A percentile compares a stretch with the other conserved stretches of the same genome.
phyloP scores from a whole-genome alignment of 2,888 invertebrate species.

The Drosophila koepferae region DNA sequence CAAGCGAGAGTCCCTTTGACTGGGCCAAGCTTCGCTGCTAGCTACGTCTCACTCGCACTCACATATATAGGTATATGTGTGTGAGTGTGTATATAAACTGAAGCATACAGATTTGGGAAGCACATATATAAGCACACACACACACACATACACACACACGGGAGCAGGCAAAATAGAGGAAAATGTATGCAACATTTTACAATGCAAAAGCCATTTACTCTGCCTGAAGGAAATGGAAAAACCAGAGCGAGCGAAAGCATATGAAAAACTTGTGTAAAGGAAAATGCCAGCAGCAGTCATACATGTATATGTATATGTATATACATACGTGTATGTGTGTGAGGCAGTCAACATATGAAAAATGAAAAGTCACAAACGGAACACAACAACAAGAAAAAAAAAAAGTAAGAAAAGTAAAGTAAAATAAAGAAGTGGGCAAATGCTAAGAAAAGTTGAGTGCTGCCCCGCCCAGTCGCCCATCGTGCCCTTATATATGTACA shows the following conservation, averaged over 20 bases:
- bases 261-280: conserved; percentile 17
- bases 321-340: conserved; percentile 24
- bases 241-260: conserved; percentile 20
- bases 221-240: conserved; percentile 17
- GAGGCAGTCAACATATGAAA: conserved; percentile 76
- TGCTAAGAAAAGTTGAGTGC: conserved; percentile 39
- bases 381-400: conserved; percentile 2
- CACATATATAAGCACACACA: conserved; percentile 37
- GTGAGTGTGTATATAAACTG: conserved; percentile 20
- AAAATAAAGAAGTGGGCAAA: conserved; percentile 10
- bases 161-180: conserved; percentile 72
- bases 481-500: conserved; percentile 29
- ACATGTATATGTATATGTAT: conserved; percentile 2
- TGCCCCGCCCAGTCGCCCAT: conserved; percentile 29
- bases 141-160: conserved; percentile 16
- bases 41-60: conserved; percentile 46
- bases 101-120: conserved; percentile 56
- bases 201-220: conserved; percentile 81
- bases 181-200: conserved; percentile 82
- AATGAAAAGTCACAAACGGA: conserved; percentile 77
- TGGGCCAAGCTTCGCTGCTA: conserved; percentile 21
- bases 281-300: conserved; percentile 22
- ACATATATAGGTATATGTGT: conserved; percentile 8
- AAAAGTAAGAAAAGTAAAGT: background rate
- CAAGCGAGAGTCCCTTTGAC: conserved; percentile 12